Evolutionary conservation across 2,888 invertebrate genomes (phyloP), one percentile per base, ranked within the genome.

Genomic region (Conops quadrifasciatus): DNA sequence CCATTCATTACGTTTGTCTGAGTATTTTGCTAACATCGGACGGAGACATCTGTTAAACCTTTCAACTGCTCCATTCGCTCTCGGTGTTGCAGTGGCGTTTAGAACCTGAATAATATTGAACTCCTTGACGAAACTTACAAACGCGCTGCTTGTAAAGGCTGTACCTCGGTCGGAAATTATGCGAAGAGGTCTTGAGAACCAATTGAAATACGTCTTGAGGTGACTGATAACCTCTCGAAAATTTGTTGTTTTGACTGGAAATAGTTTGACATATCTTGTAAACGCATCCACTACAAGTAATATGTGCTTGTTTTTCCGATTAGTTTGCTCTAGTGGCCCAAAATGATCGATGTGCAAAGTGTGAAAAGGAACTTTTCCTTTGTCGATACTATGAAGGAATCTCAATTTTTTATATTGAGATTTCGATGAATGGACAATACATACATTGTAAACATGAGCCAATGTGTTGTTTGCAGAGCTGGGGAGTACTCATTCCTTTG

Each of bases 61-160:
- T 45, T 45, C 45, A 15, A 45, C 45, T 9, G 45, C 45, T 45
- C 45, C 45, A 45, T 45, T 45, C 45, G 45, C 45, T 45, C 45
- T 1, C 45, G 74, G 68, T 7, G 64, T 67, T 1, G 62, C 67
- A 9, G 69, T 72, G 16, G 72, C 71, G n/a, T 43, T 68, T 56
- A 66, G 51, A 16, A 74, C 63, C 36, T 74, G 74, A 19, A 64
- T 30, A 49, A 74, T 67, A 68, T 66, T 64, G 28, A 67, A 36
- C 19, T 72, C 66, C 28, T 59, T 45, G 21, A 70, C 24, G 30
- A 72, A 59, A 19, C n/a, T 13, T 43, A 28, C 47, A 72, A 70
- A 62, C 64, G 53, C 26, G 9, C 56, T 30, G 69, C 45, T 59
- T 30, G 72, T 69, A 51, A 71, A 71, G 24, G 26, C 53, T 21